Conservation (phyloP, 2,888 invertebrate species). For the Ennomos quercinarius region DNA sequence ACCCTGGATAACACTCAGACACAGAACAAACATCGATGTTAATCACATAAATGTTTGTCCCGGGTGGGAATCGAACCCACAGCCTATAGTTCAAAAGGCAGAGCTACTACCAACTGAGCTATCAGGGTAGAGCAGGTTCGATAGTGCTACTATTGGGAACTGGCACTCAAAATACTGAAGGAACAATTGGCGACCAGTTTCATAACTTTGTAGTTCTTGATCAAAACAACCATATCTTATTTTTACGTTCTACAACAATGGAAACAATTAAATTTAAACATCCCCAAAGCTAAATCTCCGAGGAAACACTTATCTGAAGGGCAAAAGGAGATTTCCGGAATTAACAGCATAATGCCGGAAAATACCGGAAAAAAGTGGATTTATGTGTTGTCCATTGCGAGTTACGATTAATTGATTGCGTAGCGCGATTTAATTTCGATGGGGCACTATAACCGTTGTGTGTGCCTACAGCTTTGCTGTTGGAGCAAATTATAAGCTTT, state of each 20-base stretch:
- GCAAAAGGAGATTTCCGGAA: conserved; percentile 16
- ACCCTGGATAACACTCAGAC: too few relatives aligned
- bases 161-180: too few relatives aligned
- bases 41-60: too few relatives aligned
- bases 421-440: conserved; percentile 56
- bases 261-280: background rate
- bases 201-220: too few relatives aligned
- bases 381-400: conserved; percentile 39
- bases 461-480: conserved; percentile 39
- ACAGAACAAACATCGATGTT: too few relatives aligned
- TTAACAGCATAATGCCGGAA: conserved; percentile 50
- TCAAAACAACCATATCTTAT: too few relatives aligned
- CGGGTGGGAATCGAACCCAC: too few relatives aligned
- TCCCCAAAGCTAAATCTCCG: conserved; percentile 3
- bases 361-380: conserved; percentile 49
- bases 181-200: too few relatives aligned
- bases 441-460: conserved; percentile 47
- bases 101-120: too few relatives aligned
- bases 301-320: conserved; percentile 12
- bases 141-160: too few relatives aligned
- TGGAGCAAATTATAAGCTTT: conserved; percentile 10
- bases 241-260: background rate
- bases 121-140: too few relatives aligned
- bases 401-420: conserved; percentile 55
- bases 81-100: too few relatives aligned